These are phyloP conservation scores for Pristionchus fissidentatus DNA, from an alignment of 2,888 invertebrate genomes.

Conservation along the genomic window DNA sequence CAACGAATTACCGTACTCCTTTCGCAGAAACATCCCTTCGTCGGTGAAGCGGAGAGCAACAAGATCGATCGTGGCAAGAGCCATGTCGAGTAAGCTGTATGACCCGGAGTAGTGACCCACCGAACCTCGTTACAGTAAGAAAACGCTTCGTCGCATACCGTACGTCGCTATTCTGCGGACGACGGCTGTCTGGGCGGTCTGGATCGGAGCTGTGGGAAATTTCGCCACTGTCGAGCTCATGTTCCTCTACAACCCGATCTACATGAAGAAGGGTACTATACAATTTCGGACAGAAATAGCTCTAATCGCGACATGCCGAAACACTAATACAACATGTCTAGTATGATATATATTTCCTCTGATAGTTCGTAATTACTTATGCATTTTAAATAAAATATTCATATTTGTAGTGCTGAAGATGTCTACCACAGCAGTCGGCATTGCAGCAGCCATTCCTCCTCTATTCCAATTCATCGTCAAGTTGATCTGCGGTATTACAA, in stretches of 20 bases:
- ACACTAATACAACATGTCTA: too few relatives aligned
- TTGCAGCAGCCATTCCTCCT: constrained; percentile 66
- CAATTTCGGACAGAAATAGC: neutral
- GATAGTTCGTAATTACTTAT: too few relatives aligned
- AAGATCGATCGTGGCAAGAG: constrained; percentile 68
- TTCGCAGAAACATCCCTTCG: constrained; percentile 63
- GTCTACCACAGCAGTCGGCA: constrained; percentile 61
- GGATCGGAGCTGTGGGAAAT: constrained; percentile 69
- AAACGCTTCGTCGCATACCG: constrained; percentile 57
- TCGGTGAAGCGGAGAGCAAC: constrained; percentile 62
- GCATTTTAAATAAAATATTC: too few relatives aligned
- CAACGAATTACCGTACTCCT: neutral
- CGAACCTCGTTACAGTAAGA: constrained; percentile 53
- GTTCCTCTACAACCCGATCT: constrained; percentile 66
- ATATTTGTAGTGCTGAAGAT: constrained; percentile 61
- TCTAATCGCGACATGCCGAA: too few relatives aligned
- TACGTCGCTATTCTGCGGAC: constrained; percentile 61
- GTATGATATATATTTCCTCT: too few relatives aligned
- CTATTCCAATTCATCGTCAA: constrained; percentile 65
- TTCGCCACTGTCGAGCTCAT: constrained; percentile 66
- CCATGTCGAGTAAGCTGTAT: constrained; percentile 47
- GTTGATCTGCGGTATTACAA: constrained; percentile 57
- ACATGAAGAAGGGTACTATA: constrained; percentile 51
- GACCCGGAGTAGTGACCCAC: neutral
- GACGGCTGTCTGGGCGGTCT: constrained; percentile 68